Evolutionary conservation across 64 coral and sea anemone species (phyloP).

Genomic region (Anthopleura sola): DNA sequence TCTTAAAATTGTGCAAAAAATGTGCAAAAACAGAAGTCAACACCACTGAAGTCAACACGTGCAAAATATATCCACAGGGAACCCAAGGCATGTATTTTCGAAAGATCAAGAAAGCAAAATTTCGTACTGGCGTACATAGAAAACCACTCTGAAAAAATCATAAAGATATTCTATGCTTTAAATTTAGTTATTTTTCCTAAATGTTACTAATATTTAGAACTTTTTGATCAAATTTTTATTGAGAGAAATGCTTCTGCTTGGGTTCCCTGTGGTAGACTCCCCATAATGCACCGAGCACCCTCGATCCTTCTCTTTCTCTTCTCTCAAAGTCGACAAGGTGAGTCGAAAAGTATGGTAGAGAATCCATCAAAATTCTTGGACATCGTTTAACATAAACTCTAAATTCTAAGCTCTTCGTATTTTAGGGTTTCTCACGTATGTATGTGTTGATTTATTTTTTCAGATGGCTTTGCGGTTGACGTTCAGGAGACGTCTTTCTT

Average conservation of each 20-base stretch:
- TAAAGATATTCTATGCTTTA: background rate
- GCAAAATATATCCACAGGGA: background rate
- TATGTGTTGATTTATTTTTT: constrained; percentile 37
- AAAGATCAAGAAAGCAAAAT: background rate
- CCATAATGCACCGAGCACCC: constrained; percentile 66
- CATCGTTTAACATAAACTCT: background rate
- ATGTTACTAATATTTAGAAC: background rate
- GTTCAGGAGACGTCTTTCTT: constrained; percentile 93
- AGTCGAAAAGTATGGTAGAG: background rate
- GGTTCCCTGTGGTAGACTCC: background rate
- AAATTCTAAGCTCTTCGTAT: constrained; percentile 7
- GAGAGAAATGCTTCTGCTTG: background rate
- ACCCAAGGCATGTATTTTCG: background rate
- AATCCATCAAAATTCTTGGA: constrained; percentile 57
- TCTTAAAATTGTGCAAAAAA: background rate
- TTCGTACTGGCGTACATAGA: background rate
- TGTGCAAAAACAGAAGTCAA: background rate
- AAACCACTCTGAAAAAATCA: background rate
- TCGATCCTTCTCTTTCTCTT: constrained; percentile 62
- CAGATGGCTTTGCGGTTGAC: constrained; percentile 98
- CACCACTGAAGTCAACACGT: background rate
- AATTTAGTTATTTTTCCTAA: background rate
- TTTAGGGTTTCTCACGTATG: constrained; percentile 16
- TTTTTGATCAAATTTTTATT: background rate
- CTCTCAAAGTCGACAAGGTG: constrained; percentile 53